Conservation (phyloP, 2,113 vertebrate species). For the Oreochromis aureus region DNA sequence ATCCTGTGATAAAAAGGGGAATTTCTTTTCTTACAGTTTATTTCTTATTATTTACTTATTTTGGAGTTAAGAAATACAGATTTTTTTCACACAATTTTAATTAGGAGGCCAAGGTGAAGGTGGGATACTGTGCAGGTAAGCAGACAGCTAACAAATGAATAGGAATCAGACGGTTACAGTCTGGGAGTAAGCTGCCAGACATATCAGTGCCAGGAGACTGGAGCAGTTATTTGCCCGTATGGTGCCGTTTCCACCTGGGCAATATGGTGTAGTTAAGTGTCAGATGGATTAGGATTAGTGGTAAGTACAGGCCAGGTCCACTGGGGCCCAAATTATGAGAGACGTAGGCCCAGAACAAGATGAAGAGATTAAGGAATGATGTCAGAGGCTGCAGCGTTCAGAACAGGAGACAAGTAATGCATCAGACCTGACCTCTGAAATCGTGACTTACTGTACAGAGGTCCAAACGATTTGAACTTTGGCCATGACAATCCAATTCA, state of each 20-base stretch:
- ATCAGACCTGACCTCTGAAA: neutral
- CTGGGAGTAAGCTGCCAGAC: constrained; percentile 1
- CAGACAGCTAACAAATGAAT: neutral
- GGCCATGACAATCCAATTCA: neutral
- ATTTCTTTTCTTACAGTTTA: neutral
- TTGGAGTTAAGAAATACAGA: neutral
- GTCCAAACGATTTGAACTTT: neutral
- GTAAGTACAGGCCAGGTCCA: constrained; percentile 32
- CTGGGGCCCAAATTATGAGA: constrained; percentile 9
- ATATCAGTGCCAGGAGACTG: constrained; percentile 18
- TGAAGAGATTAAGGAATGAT: constrained; percentile 60
- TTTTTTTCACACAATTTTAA: neutral
- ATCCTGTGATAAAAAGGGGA: neutral
- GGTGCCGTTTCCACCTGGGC: constrained; percentile 46
- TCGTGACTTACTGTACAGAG: neutral
- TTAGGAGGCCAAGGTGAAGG: neutral
- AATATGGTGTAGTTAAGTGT: constrained; percentile 49
- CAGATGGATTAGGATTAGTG: constrained; percentile 68
- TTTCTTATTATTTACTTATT: neutral
- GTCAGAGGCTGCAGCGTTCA: constrained; percentile 10
- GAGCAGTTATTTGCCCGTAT: constrained; percentile 31
- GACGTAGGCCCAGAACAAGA: constrained; percentile 35
- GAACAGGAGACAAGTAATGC: neutral
- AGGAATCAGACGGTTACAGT: neutral
- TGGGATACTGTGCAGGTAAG: neutral